phyloP scores from a whole-genome alignment of 1,140 invertebrate species.

The Euborellia annulipes region DNA sequence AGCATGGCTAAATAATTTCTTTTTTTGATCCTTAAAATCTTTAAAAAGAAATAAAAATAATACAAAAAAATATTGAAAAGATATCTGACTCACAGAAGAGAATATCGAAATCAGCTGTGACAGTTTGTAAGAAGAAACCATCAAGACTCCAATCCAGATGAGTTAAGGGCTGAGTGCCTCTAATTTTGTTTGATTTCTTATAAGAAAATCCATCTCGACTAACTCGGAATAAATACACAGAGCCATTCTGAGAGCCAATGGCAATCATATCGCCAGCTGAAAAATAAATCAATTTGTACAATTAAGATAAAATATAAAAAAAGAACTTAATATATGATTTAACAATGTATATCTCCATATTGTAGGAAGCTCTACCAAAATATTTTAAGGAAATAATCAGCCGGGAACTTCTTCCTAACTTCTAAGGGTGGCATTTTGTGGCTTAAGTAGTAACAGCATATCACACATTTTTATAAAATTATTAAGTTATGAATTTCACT shows the following conservation, averaged over 20 bases:
- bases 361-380: no score
- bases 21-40: no score
- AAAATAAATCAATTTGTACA: conserved; percentile 16
- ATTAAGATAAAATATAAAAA: no score
- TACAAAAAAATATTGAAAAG: conserved; percentile 5
- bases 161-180: conserved; percentile 60
- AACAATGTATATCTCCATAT: no score
- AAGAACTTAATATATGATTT: no score
- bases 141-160: conserved; percentile 85
- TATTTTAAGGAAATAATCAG: no score
- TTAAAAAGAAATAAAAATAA: not conserved
- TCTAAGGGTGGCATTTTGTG: no score
- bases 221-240: conserved; percentile 67
- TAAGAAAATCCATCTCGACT: conserved; percentile 73
- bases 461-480: no score
- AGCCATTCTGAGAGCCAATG: conserved; percentile 79
- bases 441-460: no score
- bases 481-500: no score
- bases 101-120: conserved; percentile 83
- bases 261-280: conserved; percentile 77
- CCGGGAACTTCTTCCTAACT: no score
- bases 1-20: no score
- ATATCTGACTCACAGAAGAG: conserved; percentile 59
- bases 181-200: conserved; percentile 72
- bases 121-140: conserved; percentile 70